A percentile compares a stretch with the other conserved stretches of the same genome.
These are phyloP conservation scores for Xanthorhoe spadicearia DNA, from an alignment of 2,888 invertebrate species.

Conservation along the genomic window DNA sequence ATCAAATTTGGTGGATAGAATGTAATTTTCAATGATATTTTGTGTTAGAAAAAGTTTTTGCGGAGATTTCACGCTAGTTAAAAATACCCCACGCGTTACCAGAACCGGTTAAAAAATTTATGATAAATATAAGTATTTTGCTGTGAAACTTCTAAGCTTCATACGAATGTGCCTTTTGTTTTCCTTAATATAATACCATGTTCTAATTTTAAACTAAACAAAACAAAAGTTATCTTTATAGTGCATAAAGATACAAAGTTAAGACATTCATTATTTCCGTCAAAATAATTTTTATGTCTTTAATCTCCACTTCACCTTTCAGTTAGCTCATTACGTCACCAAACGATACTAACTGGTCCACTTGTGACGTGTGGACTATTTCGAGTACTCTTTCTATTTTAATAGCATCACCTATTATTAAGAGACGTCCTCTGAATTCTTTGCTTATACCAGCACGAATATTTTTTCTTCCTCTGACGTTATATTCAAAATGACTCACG, in stretches of 20 bases:
- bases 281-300: neutral
- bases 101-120: neutral
- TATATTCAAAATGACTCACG: slow-evolving; percentile 43
- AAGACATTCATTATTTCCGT: neutral
- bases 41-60: slow-evolving; percentile 14
- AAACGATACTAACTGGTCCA: slow-evolving; percentile 62
- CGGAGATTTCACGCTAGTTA: slow-evolving; percentile 15
- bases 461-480: slow-evolving; percentile 52
- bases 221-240: too few species aligned
- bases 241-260: too few species aligned
- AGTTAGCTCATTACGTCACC: slow-evolving; percentile 60
- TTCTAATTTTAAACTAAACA: too few species aligned
- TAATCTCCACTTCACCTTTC: slow-evolving; percentile 34
- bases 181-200: too few species aligned
- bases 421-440: slow-evolving; percentile 69
- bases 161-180: neutral
- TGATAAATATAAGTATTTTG: neutral
- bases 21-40: slow-evolving; percentile 23
- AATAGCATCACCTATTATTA: slow-evolving; percentile 78
- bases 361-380: slow-evolving; percentile 76
- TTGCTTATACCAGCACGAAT: slow-evolving; percentile 52
- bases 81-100: slow-evolving; percentile 7
- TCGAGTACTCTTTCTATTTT: slow-evolving; percentile 69
- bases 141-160: neutral
- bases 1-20: slow-evolving; percentile 30